Base-by-base conservation (phyloP, 2,113 vertebrate genomes). In the Cololabis saira region DNA sequence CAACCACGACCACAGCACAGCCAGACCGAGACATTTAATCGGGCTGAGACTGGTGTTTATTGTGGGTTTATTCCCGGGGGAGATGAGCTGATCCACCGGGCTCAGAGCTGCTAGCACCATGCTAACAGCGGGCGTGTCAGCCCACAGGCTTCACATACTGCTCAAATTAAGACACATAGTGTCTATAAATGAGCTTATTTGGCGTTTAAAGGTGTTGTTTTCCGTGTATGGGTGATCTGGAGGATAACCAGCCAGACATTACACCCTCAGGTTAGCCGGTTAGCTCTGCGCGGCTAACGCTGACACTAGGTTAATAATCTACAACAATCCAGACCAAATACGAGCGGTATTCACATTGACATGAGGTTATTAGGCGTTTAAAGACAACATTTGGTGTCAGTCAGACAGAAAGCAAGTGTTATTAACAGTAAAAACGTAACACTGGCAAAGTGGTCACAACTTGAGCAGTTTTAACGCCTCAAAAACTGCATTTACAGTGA, bases 241-340 rank as follows among this genome's bases (percentile, higher is more conserved):
- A 42, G 17, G 12, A 14, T 10, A 8, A n/a, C 6, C 8, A 19
- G 45, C 27, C 17, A 50, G 52, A 52, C 64, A 19, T 54, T 64
- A 52, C 43, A 48, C 18, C 9, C 10, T 8, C 21, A 45, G 30
- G 41, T 58, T 17, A 61, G 78, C 76, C 59, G 40, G 16, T 14
- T 9, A 45, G 64, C 70, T 74, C 68, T 81, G 83, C 83, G 88
- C 85, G 55, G 80, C 61, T 11, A 53, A 63, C 43, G 33, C 51
- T 49, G 53, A 63, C 19, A 33, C 50, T 42, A 11, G 17, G 15
- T 59, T 22, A 58, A 14, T n/a, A 4, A 24, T 24, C 17, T 11
- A 19, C 13, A 21, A 1, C 6, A 18, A 47, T 19, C 5, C 2
- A n/a, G 12, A 5, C 17, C 9, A 9, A n/a, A 43, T 33, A 24